Evolutionary conservation across 2,113 vertebrate genomes (phyloP), one percentile per base, ranked within the genome.

Genomic region (Perccottus glenii): DNA sequence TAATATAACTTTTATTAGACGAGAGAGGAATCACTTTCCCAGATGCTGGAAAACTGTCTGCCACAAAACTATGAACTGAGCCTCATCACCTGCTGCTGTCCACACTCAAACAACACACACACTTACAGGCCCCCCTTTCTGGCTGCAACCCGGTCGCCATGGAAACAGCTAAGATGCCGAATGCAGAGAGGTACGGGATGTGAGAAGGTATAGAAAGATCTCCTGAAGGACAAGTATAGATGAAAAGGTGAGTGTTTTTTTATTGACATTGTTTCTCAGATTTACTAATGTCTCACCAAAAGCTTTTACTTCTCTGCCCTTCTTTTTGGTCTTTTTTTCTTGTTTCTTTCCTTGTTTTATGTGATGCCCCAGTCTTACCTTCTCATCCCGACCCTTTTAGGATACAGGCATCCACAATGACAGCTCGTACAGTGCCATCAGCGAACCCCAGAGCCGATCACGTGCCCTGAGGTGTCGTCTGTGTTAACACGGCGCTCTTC

Each of bases 151-250:
- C 70, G 10, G 81, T 92, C 52, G 38, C 71, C 86, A 92, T 93
- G 90, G 91, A 90, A 93, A 93, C 91, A 91, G 80, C 81, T 65
- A 89, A 89, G 90, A 90, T 92, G 91, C 90, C 52, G 86, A 85
- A 78, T 75, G 77, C 73, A 81, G 72, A 72, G 73, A 73, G 58
- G 71, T 71, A 64, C 47, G 32, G 73, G 46, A 49, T 71, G 77
- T 65, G 84, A 67, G 64, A 78, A 84, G 77, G 77, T 85, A 70
- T 67, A 80, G 78, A 75, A 80, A 87, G 70, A 77, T 44, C 80
- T 50, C 75, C 53, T 87, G 81, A 87, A 87, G 82, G 87, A 82
- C 81, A 68, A 51, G 15, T 77, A 75, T 72, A 69, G 69, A 85
- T 84, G 81, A 82, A 48, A 80, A 86, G 80, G 78, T 87, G 73